Evolutionary conservation across 2,113 vertebrate species (phyloP).

Genomic region (Tragulus kanchil): DNA sequence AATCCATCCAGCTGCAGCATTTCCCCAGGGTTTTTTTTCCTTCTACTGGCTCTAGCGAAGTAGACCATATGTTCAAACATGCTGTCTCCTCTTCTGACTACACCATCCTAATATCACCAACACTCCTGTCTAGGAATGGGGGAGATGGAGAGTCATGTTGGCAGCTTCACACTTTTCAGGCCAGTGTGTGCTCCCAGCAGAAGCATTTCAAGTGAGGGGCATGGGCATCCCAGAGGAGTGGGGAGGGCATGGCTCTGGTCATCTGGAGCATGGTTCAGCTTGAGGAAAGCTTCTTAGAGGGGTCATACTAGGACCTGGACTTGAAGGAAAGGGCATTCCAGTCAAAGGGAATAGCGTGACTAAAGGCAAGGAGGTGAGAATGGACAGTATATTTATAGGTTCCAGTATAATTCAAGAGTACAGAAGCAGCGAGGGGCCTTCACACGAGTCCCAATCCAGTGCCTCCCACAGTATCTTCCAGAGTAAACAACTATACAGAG

Average conservation of each 20-base stretch:
- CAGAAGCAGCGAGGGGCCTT: neutral
- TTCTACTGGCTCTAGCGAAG: neutral
- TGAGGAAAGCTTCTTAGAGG: neutral
- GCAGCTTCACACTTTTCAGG: neutral
- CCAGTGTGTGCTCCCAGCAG: neutral
- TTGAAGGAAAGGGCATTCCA: slow-evolving; percentile 23
- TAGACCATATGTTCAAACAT: neutral
- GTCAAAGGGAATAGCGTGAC: neutral
- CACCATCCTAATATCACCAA: neutral
- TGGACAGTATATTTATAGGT: neutral
- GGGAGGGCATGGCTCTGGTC: neutral
- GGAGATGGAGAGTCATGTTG: neutral
- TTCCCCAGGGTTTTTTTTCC: neutral
- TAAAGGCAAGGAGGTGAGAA: neutral
- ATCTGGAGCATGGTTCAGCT: neutral
- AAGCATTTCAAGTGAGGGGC: neutral
- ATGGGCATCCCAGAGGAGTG: neutral
- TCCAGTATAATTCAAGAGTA: slow-evolving; percentile 1
- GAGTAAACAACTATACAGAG: too few species aligned
- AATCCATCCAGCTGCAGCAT: slow-evolving; percentile 41
- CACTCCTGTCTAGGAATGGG: neutral
- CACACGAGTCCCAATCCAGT: neutral
- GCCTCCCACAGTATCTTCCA: neutral
- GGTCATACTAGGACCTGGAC: neutral
- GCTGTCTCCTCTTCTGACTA: neutral